phyloP scores from a whole-genome alignment of 2,797 vertebrate species.

The Enteromius fasciolatus region DNA sequence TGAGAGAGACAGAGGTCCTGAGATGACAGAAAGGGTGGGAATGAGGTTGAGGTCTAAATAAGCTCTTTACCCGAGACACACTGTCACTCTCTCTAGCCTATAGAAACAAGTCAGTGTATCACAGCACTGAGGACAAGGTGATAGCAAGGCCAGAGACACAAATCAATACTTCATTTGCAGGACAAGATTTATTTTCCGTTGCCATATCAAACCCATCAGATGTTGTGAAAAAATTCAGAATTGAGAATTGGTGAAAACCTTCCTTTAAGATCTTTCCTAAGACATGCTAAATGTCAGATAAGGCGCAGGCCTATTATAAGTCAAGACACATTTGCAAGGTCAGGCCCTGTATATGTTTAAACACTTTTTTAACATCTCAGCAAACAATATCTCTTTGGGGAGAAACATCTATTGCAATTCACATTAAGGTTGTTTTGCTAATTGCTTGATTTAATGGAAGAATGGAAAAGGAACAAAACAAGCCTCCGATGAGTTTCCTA shows the following conservation, averaged over 20 bases:
- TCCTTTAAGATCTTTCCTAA: constrained; percentile 51
- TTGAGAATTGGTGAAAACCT: constrained; percentile 51
- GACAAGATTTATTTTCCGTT: constrained; percentile 57
- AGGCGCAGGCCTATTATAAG: constrained; percentile 47
- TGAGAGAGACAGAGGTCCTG: constrained; percentile 55
- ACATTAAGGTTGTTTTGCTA: constrained; percentile 22
- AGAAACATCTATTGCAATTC: constrained; percentile 21
- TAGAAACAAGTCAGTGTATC: constrained; percentile 56
- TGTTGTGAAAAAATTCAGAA: constrained; percentile 34
- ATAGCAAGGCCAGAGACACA: constrained; percentile 59
- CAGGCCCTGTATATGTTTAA: constrained; percentile 33
- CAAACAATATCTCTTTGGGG: background rate
- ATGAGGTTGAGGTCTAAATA: constrained; percentile 56
- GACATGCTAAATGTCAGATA: constrained; percentile 42
- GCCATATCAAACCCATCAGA: constrained; percentile 59
- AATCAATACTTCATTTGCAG: constrained; percentile 67
- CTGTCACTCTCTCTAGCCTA: constrained; percentile 38
- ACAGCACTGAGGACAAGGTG: constrained; percentile 52
- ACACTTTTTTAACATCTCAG: constrained; percentile 22
- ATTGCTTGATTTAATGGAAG: constrained; percentile 25
- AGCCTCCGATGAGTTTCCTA: background rate
- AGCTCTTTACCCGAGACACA: constrained; percentile 56
- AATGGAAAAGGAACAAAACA: background rate
- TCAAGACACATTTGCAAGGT: constrained; percentile 37
- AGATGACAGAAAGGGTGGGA: constrained; percentile 55